Percentiles rank a stretch among this genome's conserved stretches.
These are phyloP conservation scores for Cotesia typhae DNA, from an alignment of 1,140 invertebrate genomes.

Conservation along the genomic window DNA sequence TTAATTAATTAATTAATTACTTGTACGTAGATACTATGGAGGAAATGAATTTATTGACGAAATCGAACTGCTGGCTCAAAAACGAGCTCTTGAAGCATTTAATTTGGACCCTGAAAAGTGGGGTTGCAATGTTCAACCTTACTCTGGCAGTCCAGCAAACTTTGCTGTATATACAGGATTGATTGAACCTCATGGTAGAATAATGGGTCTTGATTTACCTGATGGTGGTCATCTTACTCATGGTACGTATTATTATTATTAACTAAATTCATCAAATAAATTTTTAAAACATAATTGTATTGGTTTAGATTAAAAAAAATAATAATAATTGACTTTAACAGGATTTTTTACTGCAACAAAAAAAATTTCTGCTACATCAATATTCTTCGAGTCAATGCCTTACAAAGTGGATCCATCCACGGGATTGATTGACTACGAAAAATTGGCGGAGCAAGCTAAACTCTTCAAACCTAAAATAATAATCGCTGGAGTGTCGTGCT, in stretches of 20 bases:
- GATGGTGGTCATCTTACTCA: conserved; percentile 98
- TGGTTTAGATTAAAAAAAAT: not conserved
- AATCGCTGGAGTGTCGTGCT: conserved; percentile 93
- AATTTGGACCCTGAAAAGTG: conserved; percentile 85
- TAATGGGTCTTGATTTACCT: conserved; percentile 96
- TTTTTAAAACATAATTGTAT: conserved; percentile 19
- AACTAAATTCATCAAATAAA: not conserved
- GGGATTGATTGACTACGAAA: conserved; percentile 95
- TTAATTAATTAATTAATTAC: not conserved
- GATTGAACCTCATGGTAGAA: conserved; percentile 90
- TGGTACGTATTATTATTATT: conserved; percentile 62
- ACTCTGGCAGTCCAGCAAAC: conserved; percentile 97
- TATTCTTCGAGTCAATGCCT: conserved; percentile 98
- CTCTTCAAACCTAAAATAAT: conserved; percentile 94
- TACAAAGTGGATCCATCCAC: conserved; percentile 90
- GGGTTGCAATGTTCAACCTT: conserved; percentile 98
- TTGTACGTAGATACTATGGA: conserved; percentile 81
- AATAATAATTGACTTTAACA: conserved; percentile 34
- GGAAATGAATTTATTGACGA: conserved; percentile 97
- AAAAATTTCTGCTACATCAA: conserved; percentile 96
- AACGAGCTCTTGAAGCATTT: conserved; percentile 86
- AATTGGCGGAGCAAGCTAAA: conserved; percentile 81
- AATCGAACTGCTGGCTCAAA: conserved; percentile 89
- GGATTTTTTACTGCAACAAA: conserved; percentile 88
- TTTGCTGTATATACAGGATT: conserved; percentile 94